Percentiles rank a stretch among this genome's conserved stretches.
phyloP scores from a whole-genome alignment of 2,113 vertebrate species.

The Corynorhinus townsendii region DNA sequence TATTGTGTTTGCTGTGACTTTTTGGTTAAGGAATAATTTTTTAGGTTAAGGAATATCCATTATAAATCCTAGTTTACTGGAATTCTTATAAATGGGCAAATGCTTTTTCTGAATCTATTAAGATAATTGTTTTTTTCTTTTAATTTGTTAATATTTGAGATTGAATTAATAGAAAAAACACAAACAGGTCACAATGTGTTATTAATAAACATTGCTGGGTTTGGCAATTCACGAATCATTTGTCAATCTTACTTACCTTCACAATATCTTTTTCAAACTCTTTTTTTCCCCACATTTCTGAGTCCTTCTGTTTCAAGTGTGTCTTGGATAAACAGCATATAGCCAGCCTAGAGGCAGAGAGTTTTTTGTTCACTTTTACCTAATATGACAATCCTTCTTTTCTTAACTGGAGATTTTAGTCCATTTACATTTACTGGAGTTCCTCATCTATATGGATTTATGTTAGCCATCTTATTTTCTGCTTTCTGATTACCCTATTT shows the following conservation, averaged over 20 bases:
- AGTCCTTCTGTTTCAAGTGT: not conserved
- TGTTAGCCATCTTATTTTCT: not conserved
- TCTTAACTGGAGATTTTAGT: slow-evolving; percentile 31
- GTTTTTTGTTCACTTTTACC: not conserved
- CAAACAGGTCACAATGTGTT: not conserved
- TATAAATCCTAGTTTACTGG: not conserved
- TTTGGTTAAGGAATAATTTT: not conserved
- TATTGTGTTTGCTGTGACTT: not conserved
- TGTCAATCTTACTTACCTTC: not conserved
- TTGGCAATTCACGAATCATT: not conserved
- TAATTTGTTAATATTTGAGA: slow-evolving; percentile 2
- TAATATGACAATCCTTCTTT: not conserved
- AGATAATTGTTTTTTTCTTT: not conserved
- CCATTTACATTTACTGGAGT: not conserved
- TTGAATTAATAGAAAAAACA: not conserved
- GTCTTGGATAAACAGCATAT: not conserved
- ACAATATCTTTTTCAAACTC: not conserved
- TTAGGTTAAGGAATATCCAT: not conserved
- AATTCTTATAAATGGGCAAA: not conserved
- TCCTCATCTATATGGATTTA: not conserved
- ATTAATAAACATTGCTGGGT: not conserved
- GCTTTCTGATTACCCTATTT: not conserved
- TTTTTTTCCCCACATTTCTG: not conserved
- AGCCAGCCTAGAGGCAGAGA: not conserved
- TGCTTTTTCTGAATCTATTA: not conserved